Conservation (phyloP, 2,797 vertebrate species). For the Melanotaenia parkinsoni region DNA sequence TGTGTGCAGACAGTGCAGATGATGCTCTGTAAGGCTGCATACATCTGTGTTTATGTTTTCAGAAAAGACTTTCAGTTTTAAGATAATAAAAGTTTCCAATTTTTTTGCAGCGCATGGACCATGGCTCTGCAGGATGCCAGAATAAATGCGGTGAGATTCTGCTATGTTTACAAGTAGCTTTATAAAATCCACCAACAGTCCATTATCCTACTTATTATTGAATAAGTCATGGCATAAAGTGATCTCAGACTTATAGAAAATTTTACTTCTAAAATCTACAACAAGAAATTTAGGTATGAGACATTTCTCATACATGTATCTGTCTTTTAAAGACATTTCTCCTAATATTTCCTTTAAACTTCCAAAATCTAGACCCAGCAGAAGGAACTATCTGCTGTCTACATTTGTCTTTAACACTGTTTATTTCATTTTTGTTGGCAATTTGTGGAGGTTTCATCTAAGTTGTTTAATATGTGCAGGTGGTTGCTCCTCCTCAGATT, state of each 20-base stretch:
- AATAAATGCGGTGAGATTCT: constrained; percentile 89
- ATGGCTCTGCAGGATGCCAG: constrained; percentile 94
- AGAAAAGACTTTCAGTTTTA: background rate
- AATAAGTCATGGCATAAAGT: constrained; percentile 3
- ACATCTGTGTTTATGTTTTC: constrained; percentile 7
- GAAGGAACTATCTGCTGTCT: background rate
- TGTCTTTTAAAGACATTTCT: background rate
- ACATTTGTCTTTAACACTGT: background rate
- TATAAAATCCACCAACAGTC: background rate
- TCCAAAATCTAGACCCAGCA: background rate
- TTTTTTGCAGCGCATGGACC: constrained; percentile 89
- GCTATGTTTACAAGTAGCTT: background rate
- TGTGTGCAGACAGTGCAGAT: constrained; percentile 94
- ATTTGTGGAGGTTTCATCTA: constrained; percentile 3
- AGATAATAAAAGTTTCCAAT: constrained; percentile 1
- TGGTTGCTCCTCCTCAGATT: constrained; percentile 72
- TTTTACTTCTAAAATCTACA: background rate
- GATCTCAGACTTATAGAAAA: background rate
- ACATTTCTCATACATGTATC: background rate
- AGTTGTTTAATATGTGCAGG: constrained; percentile 57
- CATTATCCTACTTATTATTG: background rate
- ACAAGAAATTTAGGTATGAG: background rate
- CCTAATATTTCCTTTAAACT: background rate
- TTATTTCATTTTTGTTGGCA: background rate
- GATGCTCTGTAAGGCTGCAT: constrained; percentile 91